Evolutionary conservation across 92 coral and sea anemone species (phyloP), one percentile per base, ranked within the genome.

Genomic region (Phymanthus crucifer): DNA sequence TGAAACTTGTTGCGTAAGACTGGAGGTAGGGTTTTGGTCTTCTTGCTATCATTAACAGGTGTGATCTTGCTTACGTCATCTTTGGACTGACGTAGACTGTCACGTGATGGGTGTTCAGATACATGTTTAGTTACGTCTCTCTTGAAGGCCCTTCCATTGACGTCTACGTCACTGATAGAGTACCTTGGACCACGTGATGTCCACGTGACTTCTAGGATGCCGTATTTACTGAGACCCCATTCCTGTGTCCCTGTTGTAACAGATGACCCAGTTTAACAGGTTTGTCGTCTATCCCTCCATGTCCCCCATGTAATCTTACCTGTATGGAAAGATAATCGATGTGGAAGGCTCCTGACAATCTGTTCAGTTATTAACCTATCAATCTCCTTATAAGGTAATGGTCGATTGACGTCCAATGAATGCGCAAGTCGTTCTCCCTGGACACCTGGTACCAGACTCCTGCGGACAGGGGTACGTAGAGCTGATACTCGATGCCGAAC

Each of bases 121-220:
- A 61, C 19, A 29, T 61, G 29, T 27, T 27, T 61, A 26, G 68
- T 61, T 29, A 61, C 29, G 68, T 61, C 34, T 61, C 29, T 61
- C 68, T 24, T 24, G 68, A 61, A 61, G 3, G 68, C 68, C 29
- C 17, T 61, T 61, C 68, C 73, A 69, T 69, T 18, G 45, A 69
- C 35, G 29, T 69, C 32, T 47, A 40, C 40, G 24, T 31, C 68
- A 23, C 61, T 56, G 21, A 72, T 80, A 37, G 77, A 68, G 67
- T 80, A 80, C 19, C 40, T 46, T 12, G 84, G 84, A 19, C 77
- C 78, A 34, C 61, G 78, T 19, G 71, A 70, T 80, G 84, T 80
- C 91, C 91, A 88, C 66, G 85, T 83, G 65, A 88, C 79, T 45
- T 88, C 89, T 83, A 84, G 70, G 40, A 89, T 89, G 17, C 92